Percentiles rank a stretch among this genome's conserved stretches.
phyloP scores from a whole-genome alignment of 2,113 vertebrate species.

The Daubentonia madagascariensis region DNA sequence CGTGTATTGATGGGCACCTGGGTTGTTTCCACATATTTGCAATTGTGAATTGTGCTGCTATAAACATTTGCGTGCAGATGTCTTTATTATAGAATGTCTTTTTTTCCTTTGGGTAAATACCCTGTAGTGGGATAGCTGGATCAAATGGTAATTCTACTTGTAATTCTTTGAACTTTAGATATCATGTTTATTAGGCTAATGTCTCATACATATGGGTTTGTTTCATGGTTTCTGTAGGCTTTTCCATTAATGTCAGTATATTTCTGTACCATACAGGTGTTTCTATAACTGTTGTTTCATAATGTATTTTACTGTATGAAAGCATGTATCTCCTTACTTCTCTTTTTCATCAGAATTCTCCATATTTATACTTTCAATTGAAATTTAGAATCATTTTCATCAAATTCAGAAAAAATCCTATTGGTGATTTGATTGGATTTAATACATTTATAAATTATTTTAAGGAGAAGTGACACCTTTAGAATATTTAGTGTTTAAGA shows the following conservation, averaged over 20 bases:
- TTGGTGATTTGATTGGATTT: background rate
- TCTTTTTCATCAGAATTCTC: background rate
- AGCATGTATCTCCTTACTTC: background rate
- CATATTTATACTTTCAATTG: background rate
- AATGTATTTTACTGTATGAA: background rate
- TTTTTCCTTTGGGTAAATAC: no score
- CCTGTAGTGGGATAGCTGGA: no score
- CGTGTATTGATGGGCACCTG: no score
- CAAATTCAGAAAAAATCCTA: background rate
- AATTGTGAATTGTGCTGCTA: no score
- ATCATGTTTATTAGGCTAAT: background rate
- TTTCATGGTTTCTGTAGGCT: background rate
- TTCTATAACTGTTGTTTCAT: background rate
- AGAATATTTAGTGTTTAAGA: background rate
- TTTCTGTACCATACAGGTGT: background rate
- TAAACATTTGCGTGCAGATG: no score
- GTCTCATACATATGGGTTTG: background rate
- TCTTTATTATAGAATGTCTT: no score
- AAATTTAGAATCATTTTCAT: conserved; percentile 1
- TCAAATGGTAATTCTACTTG: no score
- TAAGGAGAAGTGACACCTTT: background rate
- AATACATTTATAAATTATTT: background rate
- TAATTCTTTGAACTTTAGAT: background rate
- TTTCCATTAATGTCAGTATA: background rate
- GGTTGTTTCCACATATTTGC: no score